phyloP scores from a whole-genome alignment of 1,140 invertebrate species.

The Sarcophaga bullata region DNA sequence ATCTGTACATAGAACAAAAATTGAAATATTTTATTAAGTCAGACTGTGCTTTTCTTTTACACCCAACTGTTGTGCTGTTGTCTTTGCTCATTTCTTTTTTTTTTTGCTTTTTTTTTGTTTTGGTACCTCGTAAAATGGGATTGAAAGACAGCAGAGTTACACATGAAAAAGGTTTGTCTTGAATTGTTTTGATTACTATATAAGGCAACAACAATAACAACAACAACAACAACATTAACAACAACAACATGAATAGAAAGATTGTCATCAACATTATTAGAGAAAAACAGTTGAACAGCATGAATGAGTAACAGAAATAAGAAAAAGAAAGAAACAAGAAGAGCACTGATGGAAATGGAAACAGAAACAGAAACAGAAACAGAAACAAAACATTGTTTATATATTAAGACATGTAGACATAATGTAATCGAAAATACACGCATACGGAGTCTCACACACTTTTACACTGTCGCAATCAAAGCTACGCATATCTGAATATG shows the following conservation, averaged over 20 bases:
- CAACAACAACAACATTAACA: not conserved
- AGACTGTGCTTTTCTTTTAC: too few species aligned
- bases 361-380: not conserved
- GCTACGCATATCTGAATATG: too few species aligned
- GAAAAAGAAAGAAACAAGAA: too few species aligned
- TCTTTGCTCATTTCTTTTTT: too few species aligned
- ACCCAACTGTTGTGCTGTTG: too few species aligned
- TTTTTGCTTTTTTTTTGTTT: too few species aligned
- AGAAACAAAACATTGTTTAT: not conserved
- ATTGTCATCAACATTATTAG: constrained; percentile 23
- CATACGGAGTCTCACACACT: not conserved
- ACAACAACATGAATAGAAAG: constrained; percentile 1
- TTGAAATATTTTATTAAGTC: too few species aligned
- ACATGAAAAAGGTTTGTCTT: constrained; percentile 21
- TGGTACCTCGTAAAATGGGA: too few species aligned
- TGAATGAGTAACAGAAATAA: too few species aligned
- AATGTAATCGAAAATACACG: not conserved
- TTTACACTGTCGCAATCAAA: too few species aligned
- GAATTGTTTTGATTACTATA: constrained; percentile 14
- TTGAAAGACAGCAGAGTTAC: not conserved
- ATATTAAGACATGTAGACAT: constrained; percentile 15
- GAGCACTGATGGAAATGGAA: not conserved
- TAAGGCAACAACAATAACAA: not conserved
- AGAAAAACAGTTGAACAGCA: not conserved
- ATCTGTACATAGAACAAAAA: too few species aligned